Evolutionary conservation across 2,888 invertebrate species (phyloP).

Genomic region (Shargacucullia verbasci): DNA sequence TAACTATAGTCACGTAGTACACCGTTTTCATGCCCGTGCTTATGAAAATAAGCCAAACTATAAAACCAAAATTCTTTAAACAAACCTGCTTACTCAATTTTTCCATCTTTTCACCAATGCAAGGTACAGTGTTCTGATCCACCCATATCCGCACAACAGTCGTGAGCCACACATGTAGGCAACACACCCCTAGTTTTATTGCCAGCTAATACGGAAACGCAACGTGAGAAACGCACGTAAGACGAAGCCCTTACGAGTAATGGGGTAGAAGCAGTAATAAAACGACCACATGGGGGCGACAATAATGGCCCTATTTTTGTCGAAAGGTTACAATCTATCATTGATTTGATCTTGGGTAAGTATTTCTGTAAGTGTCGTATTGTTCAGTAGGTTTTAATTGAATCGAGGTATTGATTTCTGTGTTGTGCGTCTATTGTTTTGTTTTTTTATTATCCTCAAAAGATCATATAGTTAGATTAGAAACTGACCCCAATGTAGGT

Average conservation of each 20-base stretch:
- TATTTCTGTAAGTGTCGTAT: neutral
- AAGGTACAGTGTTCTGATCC: constrained; percentile 1
- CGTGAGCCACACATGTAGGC: constrained; percentile 31
- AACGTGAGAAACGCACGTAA: constrained; percentile 54
- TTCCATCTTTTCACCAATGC: constrained; percentile 1
- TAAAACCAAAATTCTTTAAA: neutral
- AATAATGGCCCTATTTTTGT: constrained; percentile 49
- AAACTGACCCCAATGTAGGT: too few species aligned
- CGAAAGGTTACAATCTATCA: constrained; percentile 34
- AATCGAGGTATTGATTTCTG: neutral
- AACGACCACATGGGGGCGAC: constrained; percentile 46
- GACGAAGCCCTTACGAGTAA: constrained; percentile 44
- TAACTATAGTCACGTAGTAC: too few species aligned
- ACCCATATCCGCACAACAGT: constrained; percentile 18
- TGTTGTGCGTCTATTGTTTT: neutral
- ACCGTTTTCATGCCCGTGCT: too few species aligned
- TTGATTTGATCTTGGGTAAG: constrained; percentile 25
- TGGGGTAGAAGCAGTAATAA: constrained; percentile 51
- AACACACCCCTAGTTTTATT: constrained; percentile 49
- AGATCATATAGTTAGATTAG: too few species aligned
- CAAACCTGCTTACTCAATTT: neutral
- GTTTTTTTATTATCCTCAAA: too few species aligned
- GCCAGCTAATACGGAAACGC: constrained; percentile 42
- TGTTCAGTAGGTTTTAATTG: neutral
- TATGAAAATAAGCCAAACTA: too few species aligned